Conservation (phyloP, 2,888 invertebrate species). For the Cephalotes varians region DNA sequence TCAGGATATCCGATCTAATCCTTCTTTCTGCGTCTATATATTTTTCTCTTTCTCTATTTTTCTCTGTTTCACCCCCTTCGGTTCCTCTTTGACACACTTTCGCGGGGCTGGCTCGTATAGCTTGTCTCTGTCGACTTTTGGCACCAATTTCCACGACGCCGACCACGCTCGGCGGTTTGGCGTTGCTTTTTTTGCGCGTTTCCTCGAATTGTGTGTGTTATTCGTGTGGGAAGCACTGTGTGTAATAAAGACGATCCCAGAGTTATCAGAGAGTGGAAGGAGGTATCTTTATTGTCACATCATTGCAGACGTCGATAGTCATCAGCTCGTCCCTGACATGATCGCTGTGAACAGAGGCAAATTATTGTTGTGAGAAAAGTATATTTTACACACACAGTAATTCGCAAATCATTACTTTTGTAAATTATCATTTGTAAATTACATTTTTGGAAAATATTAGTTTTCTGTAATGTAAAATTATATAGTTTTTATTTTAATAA, state of each 20-base stretch:
- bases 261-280: slow-evolving; percentile 79
- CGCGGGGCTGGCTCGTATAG: slow-evolving; percentile 68
- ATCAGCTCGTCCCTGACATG: slow-evolving; percentile 82
- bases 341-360: slow-evolving; percentile 78
- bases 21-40: slow-evolving; percentile 27
- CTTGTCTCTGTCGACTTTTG: slow-evolving; percentile 78
- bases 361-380: background rate
- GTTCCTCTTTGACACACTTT: slow-evolving; percentile 50
- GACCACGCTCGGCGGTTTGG: slow-evolving; percentile 50
- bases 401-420: background rate
- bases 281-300: slow-evolving; percentile 85
- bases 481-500: background rate
- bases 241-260: slow-evolving; percentile 79
- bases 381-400: background rate
- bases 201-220: slow-evolving; percentile 59
- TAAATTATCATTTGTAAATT: background rate
- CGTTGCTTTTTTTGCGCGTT: slow-evolving; percentile 49
- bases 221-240: slow-evolving; percentile 84
- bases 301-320: slow-evolving; percentile 80
- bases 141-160: slow-evolving; percentile 72
- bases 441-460: background rate
- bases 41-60: slow-evolving; percentile 50
- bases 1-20: slow-evolving; percentile 38
- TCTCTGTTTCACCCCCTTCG: slow-evolving; percentile 63
- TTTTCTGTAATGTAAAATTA: background rate